A percentile compares a stretch with the other conserved stretches of the same genome.
These are phyloP conservation scores for Petrosia ficiformis DNA, from an alignment of 37 sponge, comb jelly and placozoan genomes.

Conservation along the genomic window DNA sequence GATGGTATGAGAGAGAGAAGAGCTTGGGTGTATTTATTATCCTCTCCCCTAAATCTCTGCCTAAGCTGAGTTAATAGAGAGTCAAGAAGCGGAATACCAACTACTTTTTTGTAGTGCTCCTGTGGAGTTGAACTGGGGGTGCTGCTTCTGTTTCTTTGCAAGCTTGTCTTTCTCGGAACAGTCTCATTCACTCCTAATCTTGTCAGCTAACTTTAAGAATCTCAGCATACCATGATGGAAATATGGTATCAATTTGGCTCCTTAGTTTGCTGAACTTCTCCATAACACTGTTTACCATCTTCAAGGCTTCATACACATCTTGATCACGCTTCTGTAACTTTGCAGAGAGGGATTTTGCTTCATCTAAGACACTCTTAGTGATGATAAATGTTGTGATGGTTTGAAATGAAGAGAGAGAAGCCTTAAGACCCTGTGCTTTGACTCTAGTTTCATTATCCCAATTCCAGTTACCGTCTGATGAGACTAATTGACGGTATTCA, in stretches of 20 bases:
- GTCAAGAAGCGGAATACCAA: conserved; percentile 48
- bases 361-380: conserved; percentile 36
- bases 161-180: conserved; percentile 37
- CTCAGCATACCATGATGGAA: conserved; percentile 44
- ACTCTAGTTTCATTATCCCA: conserved; percentile 43
- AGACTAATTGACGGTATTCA: not conserved
- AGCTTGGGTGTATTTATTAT: conserved; percentile 10
- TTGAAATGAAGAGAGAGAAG: conserved; percentile 46
- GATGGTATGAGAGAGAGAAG: conserved; percentile 28
- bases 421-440: conserved; percentile 52
- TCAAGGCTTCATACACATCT: conserved; percentile 33
- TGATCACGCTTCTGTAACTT: conserved; percentile 62
- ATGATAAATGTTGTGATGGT: conserved; percentile 33
- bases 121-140: conserved; percentile 25
- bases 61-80: conserved; percentile 24
- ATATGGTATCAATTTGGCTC: conserved; percentile 36
- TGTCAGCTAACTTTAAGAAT: too few species aligned
- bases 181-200: conserved; percentile 15
- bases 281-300: conserved; percentile 36
- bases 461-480: conserved; percentile 23
- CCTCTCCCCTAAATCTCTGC: conserved; percentile 16
- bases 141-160: conserved; percentile 33
- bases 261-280: conserved; percentile 17
- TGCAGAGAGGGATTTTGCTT: conserved; percentile 37
- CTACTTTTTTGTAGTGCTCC: conserved; percentile 39